phyloP scores from a whole-genome alignment of 1,140 invertebrate genomes.

The Ceratosolen solmsi region DNA sequence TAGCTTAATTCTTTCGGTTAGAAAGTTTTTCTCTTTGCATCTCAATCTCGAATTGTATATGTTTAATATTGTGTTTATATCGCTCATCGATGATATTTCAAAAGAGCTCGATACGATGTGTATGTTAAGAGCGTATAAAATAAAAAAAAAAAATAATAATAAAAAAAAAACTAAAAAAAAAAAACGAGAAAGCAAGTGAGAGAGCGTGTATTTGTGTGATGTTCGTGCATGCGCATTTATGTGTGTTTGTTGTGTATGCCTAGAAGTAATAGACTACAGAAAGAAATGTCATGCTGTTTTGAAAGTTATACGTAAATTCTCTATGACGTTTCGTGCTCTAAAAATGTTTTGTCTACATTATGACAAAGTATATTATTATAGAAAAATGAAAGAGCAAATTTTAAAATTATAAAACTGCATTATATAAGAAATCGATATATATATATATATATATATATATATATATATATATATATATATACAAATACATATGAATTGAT shows the following conservation, averaged over 20 bases:
- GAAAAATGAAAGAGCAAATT: constrained; percentile 36
- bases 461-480: constrained; percentile 10
- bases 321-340: constrained; percentile 19
- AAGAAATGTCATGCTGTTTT: constrained; percentile 71
- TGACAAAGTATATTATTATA: constrained; percentile 12
- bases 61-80: too few relatives aligned
- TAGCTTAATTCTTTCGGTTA: too few relatives aligned
- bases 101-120: constrained; percentile 16
- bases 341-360: constrained; percentile 26
- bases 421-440: constrained; percentile 10
- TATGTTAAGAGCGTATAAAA: constrained; percentile 15
- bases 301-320: constrained; percentile 44
- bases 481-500: not conserved
- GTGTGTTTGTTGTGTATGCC: not conserved
- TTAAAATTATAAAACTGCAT: constrained; percentile 2
- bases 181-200: not conserved
- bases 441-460: constrained; percentile 3
- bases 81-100: not conserved
- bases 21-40: too few relatives aligned
- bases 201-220: not conserved
- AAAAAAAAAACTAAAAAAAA: not conserved
- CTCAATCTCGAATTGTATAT: too few relatives aligned
- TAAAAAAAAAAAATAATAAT: too few relatives aligned
- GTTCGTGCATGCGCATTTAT: not conserved
- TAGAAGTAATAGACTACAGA: constrained; percentile 19